Conservation (phyloP, 2,113 vertebrate genomes). For the Ciconia stormi region DNA sequence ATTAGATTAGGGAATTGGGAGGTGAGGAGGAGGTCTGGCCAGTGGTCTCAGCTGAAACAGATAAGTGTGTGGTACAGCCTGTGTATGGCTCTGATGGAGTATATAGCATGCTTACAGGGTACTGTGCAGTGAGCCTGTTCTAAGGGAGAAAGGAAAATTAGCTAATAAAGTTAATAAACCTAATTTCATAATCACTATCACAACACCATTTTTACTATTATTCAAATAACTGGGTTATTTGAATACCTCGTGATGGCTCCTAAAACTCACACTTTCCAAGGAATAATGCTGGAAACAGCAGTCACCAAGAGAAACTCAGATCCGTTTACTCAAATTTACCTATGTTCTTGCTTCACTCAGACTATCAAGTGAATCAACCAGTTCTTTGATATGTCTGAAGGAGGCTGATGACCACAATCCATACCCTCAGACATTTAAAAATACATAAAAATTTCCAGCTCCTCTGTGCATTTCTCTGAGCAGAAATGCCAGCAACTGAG, state of each 20-base stretch:
- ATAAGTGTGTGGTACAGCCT: constrained; percentile 31
- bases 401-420: neutral
- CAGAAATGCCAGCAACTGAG: neutral
- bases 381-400: neutral
- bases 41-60: constrained; percentile 60
- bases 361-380: neutral
- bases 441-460: neutral
- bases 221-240: neutral
- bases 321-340: neutral
- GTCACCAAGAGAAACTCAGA: neutral
- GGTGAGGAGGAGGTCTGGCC: constrained; percentile 69
- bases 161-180: neutral
- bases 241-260: neutral
- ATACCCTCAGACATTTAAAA: neutral
- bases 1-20: constrained; percentile 86
- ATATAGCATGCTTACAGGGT: neutral
- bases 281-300: neutral
- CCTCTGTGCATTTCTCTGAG: neutral
- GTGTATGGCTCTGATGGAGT: constrained; percentile 14
- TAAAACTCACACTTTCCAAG: neutral
- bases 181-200: neutral
- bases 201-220: neutral
- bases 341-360: neutral
- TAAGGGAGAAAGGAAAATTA: neutral
- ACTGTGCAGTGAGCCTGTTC: neutral